phyloP scores from a whole-genome alignment of 1,140 invertebrate species.

The Cardiocondyla obscurior region DNA sequence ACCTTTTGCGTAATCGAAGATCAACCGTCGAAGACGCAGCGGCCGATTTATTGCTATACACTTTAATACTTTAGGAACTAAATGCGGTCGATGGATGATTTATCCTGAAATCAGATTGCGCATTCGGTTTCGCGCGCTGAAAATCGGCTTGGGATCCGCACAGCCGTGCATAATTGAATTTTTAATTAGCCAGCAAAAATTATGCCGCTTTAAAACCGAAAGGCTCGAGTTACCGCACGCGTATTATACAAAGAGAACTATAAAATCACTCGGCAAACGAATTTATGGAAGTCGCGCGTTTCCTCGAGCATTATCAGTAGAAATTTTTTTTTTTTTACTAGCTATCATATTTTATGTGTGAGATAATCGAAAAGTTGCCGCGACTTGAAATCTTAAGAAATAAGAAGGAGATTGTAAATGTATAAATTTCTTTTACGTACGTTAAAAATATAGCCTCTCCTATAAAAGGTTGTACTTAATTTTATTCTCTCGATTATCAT shows the following conservation, averaged over 20 bases:
- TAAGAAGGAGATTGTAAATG: neutral
- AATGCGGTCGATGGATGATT: neutral
- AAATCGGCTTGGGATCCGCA: neutral
- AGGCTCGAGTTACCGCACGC: neutral
- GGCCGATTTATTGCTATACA: neutral
- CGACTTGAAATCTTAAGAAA: neutral
- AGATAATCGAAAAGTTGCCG: neutral
- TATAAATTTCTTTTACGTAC: neutral
- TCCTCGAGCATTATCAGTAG: too few relatives aligned
- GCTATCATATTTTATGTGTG: neutral
- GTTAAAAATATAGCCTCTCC: neutral
- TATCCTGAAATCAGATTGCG: neutral
- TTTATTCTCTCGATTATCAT: neutral
- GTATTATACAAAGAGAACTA: neutral
- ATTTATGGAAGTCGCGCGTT: neutral
- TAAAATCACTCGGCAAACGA: neutral
- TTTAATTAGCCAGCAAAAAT: constrained; percentile 32
- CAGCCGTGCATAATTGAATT: constrained; percentile 12
- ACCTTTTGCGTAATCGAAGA: constrained; percentile 46
- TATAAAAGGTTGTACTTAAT: neutral
- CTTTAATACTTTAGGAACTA: neutral
- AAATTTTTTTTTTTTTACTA: too few relatives aligned
- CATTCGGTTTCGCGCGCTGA: neutral
- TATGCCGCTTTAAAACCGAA: neutral
- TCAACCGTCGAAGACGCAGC: neutral